Percentiles rank a stretch among this genome's conserved stretches.
phyloP scores from a whole-genome alignment of 2,113 vertebrate species.

The Rhizomys pruinosus region DNA sequence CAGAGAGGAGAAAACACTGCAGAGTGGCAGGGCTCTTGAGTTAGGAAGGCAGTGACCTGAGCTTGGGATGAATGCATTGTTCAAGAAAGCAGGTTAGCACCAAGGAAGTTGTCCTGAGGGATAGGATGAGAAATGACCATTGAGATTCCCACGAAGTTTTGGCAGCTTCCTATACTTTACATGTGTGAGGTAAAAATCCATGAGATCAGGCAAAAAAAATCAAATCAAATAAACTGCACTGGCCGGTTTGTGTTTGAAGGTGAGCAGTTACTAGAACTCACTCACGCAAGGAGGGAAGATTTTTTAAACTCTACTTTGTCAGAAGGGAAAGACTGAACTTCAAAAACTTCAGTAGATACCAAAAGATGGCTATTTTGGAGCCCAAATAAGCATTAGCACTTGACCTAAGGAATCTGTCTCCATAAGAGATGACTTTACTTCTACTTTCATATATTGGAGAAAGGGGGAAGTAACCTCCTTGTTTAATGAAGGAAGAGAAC shows the following conservation, averaged over 20 bases:
- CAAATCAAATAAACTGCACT: too few relatives aligned
- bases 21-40: neutral
- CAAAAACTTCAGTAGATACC: neutral
- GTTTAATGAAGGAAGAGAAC: neutral
- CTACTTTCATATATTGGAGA: too few relatives aligned
- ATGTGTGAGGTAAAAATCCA: neutral
- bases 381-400: too few relatives aligned
- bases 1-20: too few relatives aligned
- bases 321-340: neutral
- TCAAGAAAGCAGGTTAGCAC: too few relatives aligned
- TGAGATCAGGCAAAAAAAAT: neutral
- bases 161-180: neutral
- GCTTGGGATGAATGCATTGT: neutral
- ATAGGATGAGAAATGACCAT: neutral
- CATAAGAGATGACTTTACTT: neutral
- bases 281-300: neutral
- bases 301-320: too few relatives aligned
- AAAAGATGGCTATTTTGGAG: neutral
- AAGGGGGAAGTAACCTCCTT: neutral
- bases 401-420: neutral
- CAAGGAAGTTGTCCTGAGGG: neutral
- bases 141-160: neutral
- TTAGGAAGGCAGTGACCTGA: neutral
- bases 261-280: neutral
- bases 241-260: neutral